These are phyloP conservation scores for Aspidapion aeneum DNA, from an alignment of 2,888 invertebrate species.

Conservation along the genomic window DNA sequence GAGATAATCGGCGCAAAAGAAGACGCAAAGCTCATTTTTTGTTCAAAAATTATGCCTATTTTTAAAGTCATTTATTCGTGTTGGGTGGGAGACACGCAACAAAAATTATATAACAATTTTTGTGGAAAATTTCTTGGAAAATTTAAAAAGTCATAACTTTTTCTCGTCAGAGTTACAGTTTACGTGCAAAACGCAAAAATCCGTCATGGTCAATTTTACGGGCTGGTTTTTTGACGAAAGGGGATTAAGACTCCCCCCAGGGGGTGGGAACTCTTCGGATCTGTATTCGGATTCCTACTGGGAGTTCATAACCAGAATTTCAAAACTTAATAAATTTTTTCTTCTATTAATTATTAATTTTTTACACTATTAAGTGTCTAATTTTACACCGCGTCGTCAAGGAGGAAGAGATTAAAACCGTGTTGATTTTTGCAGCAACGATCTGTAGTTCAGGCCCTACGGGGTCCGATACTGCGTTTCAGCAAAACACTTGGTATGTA, in stretches of 20 bases:
- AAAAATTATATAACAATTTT: neutral
- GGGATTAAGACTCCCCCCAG: neutral
- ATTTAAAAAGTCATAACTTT: neutral
- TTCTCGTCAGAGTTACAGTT: neutral
- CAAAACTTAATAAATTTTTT: neutral
- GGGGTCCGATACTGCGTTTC: too few species aligned
- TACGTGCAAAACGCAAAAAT: neutral
- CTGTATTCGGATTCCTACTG: neutral
- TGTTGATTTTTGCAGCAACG: too few species aligned
- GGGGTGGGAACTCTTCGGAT: neutral
- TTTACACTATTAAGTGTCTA: too few species aligned
- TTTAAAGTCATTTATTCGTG: neutral
- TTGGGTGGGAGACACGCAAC: neutral
- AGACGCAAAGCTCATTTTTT: neutral
- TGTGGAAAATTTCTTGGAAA: neutral
- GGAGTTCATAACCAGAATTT: neutral
- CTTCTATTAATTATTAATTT: too few species aligned
- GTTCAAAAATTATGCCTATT: neutral
- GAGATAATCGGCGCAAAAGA: neutral
- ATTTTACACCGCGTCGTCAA: too few species aligned
- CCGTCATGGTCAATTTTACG: neutral
- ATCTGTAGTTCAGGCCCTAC: too few species aligned
- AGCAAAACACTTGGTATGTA: too few species aligned
- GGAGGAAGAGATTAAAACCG: too few species aligned
- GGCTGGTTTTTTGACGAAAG: neutral